Conservation (phyloP, 1,140 invertebrate genomes). For the Asbolus verrucosus region DNA sequence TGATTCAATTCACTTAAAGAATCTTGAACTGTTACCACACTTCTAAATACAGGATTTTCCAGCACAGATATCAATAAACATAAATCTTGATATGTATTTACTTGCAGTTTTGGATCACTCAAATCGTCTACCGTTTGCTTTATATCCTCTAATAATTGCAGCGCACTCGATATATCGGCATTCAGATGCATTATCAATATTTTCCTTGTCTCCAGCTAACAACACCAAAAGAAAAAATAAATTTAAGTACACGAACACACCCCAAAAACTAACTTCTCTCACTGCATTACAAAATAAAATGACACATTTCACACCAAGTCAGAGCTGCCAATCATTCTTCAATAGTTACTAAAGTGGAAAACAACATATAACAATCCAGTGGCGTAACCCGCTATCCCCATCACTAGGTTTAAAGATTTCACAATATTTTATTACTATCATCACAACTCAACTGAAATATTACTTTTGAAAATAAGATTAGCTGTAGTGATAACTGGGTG, state of each 20-base stretch:
- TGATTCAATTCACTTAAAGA: slow-evolving; percentile 83
- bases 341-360: no score
- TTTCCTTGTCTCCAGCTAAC: slow-evolving; percentile 6
- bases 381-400: no score
- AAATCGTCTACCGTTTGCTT: slow-evolving; percentile 80
- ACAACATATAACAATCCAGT: neutral
- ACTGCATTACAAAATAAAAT: neutral
- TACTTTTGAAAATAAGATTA: no score
- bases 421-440: no score
- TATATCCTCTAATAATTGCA: slow-evolving; percentile 83
- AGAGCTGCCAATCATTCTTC: slow-evolving; percentile 9
- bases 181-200: slow-evolving; percentile 63
- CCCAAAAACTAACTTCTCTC: slow-evolving; percentile 14
- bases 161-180: slow-evolving; percentile 77
- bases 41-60: slow-evolving; percentile 92
- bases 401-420: no score
- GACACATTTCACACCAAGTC: neutral
- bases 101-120: slow-evolving; percentile 78
- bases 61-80: slow-evolving; percentile 88
- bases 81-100: slow-evolving; percentile 85
- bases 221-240: slow-evolving; percentile 8
- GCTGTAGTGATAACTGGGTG: no score
- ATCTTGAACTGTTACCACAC: slow-evolving; percentile 92
- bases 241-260: slow-evolving; percentile 34
- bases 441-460: no score